Conservation (phyloP, 2,888 invertebrate genomes). For the Malthinus flaveolus region DNA sequence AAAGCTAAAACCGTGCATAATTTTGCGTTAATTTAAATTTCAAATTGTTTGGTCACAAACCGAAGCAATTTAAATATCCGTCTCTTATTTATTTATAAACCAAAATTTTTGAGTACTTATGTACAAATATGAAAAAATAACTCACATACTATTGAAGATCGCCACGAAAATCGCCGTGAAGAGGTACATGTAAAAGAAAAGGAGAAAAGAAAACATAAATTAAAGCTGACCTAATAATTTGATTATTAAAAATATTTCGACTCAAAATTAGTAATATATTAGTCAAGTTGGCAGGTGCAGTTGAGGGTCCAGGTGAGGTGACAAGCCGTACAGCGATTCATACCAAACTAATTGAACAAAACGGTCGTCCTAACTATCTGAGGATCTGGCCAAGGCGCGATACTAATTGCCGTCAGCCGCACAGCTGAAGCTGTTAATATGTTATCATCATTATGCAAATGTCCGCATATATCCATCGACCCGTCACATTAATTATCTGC, state of each 20-base stretch:
- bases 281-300: conserved; percentile 38
- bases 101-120: neutral
- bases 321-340: conserved; percentile 45
- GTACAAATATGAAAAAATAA: neutral
- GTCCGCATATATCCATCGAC: conserved; percentile 39
- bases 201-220: conserved; percentile 1
- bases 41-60: conserved; percentile 24
- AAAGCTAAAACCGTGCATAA: conserved; percentile 21
- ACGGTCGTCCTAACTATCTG: conserved; percentile 39
- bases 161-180: neutral
- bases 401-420: conserved; percentile 49
- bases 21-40: conserved; percentile 34
- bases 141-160: conserved; percentile 2
- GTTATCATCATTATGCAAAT: conserved; percentile 55
- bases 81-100: neutral
- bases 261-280: conserved; percentile 4
- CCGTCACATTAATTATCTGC: conserved; percentile 33
- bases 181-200: conserved; percentile 1
- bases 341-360: conserved; percentile 46
- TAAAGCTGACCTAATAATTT: neutral
- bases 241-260: conserved; percentile 3
- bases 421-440: conserved; percentile 53
- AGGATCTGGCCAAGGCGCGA: conserved; percentile 43
- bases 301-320: conserved; percentile 40
- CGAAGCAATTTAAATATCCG: neutral